Conservation (phyloP, 2,113 vertebrate species). For the Lepidothrix coronata region DNA sequence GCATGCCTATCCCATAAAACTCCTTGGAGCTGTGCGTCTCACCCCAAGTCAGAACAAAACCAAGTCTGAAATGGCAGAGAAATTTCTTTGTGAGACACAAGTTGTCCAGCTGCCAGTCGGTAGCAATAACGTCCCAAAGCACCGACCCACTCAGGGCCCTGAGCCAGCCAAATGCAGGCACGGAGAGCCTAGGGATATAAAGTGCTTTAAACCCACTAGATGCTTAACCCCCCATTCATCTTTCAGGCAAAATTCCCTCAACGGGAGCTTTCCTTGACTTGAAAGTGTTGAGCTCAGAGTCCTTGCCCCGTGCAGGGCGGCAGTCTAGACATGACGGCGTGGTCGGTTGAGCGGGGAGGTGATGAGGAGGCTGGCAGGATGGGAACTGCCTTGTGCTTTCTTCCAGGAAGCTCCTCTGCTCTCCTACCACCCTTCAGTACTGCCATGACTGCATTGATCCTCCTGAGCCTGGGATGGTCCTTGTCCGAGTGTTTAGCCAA, state of each 20-base stretch:
- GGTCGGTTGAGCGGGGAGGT: accelerated
- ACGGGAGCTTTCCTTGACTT: background rate
- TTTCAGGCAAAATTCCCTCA: background rate
- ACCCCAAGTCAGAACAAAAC: background rate
- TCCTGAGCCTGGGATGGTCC: background rate
- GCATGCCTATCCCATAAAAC: slow-evolving; percentile 8
- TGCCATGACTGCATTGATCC: accelerated
- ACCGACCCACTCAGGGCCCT: accelerated
- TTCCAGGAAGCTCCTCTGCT: background rate
- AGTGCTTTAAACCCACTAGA: background rate
- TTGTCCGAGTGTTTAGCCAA: accelerated
- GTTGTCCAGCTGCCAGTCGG: background rate
- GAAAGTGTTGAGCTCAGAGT: background rate
- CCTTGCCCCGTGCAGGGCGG: accelerated
- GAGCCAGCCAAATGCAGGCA: background rate
- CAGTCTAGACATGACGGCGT: background rate
- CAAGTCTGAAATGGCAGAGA: background rate
- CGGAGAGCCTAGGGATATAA: background rate
- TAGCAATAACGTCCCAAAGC: background rate
- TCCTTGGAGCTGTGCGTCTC: background rate
- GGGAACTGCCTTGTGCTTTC: background rate
- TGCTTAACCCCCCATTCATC: background rate
- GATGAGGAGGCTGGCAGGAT: background rate
- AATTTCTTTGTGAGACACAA: background rate
- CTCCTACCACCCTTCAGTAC: accelerated